Evolutionary conservation across 2,113 vertebrate genomes (phyloP).

Genomic region (Acinonyx jubatus): DNA sequence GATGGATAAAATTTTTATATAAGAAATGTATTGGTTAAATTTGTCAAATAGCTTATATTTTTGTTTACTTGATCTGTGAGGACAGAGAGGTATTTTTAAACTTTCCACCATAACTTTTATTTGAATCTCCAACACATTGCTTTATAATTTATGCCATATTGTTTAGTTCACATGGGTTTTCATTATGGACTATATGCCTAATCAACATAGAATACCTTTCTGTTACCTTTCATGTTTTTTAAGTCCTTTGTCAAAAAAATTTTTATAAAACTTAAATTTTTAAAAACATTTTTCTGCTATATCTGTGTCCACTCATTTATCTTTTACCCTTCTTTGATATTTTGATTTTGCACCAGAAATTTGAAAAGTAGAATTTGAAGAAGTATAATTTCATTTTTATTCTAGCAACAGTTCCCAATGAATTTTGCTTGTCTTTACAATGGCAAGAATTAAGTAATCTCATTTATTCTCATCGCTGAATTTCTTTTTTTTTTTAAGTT

Average conservation of each 20-base stretch:
- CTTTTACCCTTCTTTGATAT: neutral
- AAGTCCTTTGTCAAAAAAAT: neutral
- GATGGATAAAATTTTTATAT: neutral
- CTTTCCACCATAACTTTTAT: neutral
- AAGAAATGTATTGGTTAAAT: neutral
- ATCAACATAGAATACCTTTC: neutral
- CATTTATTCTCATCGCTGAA: neutral
- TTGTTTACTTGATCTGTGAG: neutral
- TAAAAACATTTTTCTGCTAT: neutral
- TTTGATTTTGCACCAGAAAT: neutral
- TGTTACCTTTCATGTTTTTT: neutral
- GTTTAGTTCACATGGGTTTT: neutral
- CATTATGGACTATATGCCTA: neutral
- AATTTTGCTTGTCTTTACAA: neutral
- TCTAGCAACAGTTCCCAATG: neutral
- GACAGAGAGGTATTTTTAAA: neutral
- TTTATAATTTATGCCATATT: neutral
- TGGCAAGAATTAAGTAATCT: constrained; percentile 13
- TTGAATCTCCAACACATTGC: neutral
- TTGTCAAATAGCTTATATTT: neutral
- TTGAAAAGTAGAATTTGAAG: constrained; percentile 25
- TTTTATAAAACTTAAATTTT: neutral
- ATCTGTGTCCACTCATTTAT: neutral
- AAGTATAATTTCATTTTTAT: neutral
- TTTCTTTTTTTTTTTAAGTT: neutral